Evolutionary conservation across 2,797 vertebrate genomes (phyloP).

Genomic region (Podarcis siculus): DNA sequence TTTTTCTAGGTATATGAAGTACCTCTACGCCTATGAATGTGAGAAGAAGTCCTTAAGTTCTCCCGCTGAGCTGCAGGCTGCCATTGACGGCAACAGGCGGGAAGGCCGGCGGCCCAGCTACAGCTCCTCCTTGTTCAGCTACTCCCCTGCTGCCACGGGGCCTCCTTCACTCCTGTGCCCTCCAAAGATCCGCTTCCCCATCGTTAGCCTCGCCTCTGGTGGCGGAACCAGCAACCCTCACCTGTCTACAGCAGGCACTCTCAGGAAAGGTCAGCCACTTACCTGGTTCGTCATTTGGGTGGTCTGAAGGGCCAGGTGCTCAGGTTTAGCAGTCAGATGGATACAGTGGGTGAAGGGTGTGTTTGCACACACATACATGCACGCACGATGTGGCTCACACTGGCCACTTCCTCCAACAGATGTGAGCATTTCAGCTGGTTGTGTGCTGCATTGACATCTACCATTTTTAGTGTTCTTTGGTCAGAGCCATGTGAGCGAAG

Average conservation of each 20-base stretch:
- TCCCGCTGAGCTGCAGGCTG: slow-evolving; percentile 92
- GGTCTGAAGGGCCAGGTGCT: no score
- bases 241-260: slow-evolving; percentile 68
- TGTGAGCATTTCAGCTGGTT: background rate
- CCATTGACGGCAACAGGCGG: slow-evolving; percentile 92
- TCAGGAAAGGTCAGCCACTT: slow-evolving; percentile 79
- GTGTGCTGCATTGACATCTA: background rate
- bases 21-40: slow-evolving; percentile 95
- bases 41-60: slow-evolving; percentile 95
- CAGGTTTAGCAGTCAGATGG: no score
- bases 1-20: slow-evolving; percentile 95
- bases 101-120: slow-evolving; percentile 95
- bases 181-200: slow-evolving; percentile 90
- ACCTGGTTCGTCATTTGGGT: accelerated
- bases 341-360: background rate
- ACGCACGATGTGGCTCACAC: accelerated
- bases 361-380: background rate
- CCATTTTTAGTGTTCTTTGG: background rate
- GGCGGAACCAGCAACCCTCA: slow-evolving; percentile 78
- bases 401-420: no score
- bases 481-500: background rate
- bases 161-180: slow-evolving; percentile 86
- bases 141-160: slow-evolving; percentile 80
- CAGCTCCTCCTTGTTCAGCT: slow-evolving; percentile 92
- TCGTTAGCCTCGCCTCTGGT: slow-evolving; percentile 81